Base-by-base conservation (phyloP, 2,888 invertebrate species). In the Lymantria dispar region DNA sequence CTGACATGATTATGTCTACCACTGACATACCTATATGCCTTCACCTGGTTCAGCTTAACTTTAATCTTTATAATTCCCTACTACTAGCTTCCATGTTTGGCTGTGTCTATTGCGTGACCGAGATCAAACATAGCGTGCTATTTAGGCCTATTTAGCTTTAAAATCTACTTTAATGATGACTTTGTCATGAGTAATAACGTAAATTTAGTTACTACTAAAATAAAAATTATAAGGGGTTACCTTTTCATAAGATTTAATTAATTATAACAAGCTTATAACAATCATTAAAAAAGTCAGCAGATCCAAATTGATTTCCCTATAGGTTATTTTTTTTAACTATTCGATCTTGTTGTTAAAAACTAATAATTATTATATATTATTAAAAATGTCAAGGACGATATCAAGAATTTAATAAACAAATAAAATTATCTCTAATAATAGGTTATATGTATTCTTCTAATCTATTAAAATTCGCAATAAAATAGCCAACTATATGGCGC, bases 21-120 rank as follows among this genome's bases (percentile, higher is more conserved):
- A 55, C 48, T 58, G 43, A 54, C 43, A 57, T n/a, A n/a, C n/a
- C n/a, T 57, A 56, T 52, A 56, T 57, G 56, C 48, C 54, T 30
- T 48, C 50, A 58, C 47, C 53, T 65, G 58, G 71, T 66, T 69
- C 60, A 62, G 68, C 65, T 70, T 74, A 76, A 74, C 74, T 74
- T 52, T 45, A 59, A 78, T 79, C 74, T 76, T 68, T 70, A 76
- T 68, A 64, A 62, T 54, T 48, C 52, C 50, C 12, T 47, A 56
- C 51, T 52, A 58, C 62, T 61, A 60, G 58, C 58, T 68, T 58
- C 75, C 61, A 62, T 51, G 58, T 74, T 65, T 63, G 69, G 69
- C 39, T 46, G 47, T 63, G 65, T 62, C 54, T 45, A 46, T 59
- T 64, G 63, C 71, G 65, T 74, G 74, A 73, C 73, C 64, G 49